phyloP scores from a whole-genome alignment of 2,797 vertebrate species.

The Diglossa cyanea region DNA sequence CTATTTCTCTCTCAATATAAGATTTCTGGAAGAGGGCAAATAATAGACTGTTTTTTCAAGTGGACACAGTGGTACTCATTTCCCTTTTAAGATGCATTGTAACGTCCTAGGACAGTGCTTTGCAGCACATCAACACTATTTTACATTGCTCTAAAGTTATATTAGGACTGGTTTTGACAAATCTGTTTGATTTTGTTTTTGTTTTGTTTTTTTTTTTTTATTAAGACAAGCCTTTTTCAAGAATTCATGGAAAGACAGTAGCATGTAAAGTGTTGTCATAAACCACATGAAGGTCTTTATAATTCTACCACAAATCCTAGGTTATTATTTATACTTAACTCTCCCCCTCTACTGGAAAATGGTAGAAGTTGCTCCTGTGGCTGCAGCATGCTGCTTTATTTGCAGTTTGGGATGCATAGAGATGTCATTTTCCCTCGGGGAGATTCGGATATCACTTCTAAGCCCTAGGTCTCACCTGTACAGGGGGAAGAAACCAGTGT shows the following conservation, averaged over 20 bases:
- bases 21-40: not conserved
- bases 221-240: not conserved
- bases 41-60: not conserved
- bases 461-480: not conserved
- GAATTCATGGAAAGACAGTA: not conserved
- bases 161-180: not conserved
- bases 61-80: not conserved
- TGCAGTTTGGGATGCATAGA: not conserved
- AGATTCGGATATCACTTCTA: rapidly evolving
- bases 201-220: not conserved
- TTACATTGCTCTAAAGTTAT: not conserved
- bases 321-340: not conserved
- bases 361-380: not conserved
- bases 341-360: not conserved
- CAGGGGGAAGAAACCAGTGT: not conserved
- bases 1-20: not conserved
- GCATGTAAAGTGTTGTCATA: not conserved
- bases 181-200: not conserved
- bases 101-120: not conserved
- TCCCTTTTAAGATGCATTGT: not conserved
- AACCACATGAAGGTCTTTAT: not conserved
- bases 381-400: not conserved
- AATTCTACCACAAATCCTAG: not conserved
- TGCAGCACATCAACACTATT: not conserved
- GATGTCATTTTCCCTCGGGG: not conserved